Evolutionary conservation across 92 coral and sea anemone species (phyloP).

Genomic region (Umimayanthus kanabou): DNA sequence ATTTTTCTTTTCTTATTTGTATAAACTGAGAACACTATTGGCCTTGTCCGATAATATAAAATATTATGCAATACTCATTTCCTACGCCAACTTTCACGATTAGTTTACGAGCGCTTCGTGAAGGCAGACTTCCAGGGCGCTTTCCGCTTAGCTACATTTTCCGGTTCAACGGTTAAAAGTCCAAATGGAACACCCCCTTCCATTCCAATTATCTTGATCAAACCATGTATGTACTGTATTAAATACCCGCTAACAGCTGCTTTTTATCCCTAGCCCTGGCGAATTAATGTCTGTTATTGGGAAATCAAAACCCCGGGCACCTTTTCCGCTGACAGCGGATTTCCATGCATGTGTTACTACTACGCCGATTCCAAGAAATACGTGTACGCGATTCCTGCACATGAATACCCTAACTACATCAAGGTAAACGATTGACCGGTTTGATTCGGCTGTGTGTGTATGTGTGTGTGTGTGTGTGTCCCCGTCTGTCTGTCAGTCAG

Average conservation of each 20-base stretch:
- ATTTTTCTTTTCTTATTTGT: too few relatives aligned
- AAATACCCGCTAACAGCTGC: neutral
- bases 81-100: too few relatives aligned
- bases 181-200: too few relatives aligned
- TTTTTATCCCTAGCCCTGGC: slow-evolving; percentile 27
- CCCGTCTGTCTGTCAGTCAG: neutral
- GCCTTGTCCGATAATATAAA: too few relatives aligned
- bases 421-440: slow-evolving; percentile 28
- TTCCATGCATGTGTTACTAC: slow-evolving; percentile 40
- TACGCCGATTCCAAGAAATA: slow-evolving; percentile 6
- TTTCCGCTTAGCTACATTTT: neutral
- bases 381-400: slow-evolving; percentile 41
- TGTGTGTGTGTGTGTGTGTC: neutral
- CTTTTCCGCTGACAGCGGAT: slow-evolving; percentile 26
- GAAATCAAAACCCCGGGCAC: slow-evolving; percentile 35
- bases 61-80: too few relatives aligned
- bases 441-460: neutral
- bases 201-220: too few relatives aligned
- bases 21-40: too few relatives aligned
- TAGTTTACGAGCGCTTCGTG: too few relatives aligned
- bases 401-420: slow-evolving; percentile 42
- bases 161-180: too few relatives aligned
- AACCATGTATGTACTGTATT: neutral
- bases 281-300: slow-evolving; percentile 44
- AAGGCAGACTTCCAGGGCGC: neutral